These are phyloP conservation scores for Pseudoatta argentina DNA, from an alignment of 1,140 invertebrate species.

Conservation along the genomic window DNA sequence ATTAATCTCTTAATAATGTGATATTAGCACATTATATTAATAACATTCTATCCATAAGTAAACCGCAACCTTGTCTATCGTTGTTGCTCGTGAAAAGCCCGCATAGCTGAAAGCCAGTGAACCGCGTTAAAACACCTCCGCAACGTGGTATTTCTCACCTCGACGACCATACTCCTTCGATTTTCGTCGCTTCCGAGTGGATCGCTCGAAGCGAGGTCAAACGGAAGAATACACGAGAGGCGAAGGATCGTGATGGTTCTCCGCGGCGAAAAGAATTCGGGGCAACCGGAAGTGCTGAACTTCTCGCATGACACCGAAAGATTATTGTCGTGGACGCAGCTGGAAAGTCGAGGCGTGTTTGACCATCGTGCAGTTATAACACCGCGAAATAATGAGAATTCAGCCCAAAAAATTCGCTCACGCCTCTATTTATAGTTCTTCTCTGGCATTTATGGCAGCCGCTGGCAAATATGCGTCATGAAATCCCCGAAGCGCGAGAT, in stretches of 20 bases:
- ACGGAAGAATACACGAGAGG: slow-evolving; percentile 43
- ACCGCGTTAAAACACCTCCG: slow-evolving; percentile 55
- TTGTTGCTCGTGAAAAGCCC: slow-evolving; percentile 33
- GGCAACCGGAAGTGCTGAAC: slow-evolving; percentile 19
- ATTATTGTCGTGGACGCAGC: slow-evolving; percentile 61
- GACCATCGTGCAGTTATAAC: slow-evolving; percentile 25
- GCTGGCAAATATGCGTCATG: slow-evolving; percentile 66
- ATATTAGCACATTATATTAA: not conserved
- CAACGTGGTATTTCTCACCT: slow-evolving; percentile 57
- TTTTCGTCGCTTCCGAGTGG: slow-evolving; percentile 54
- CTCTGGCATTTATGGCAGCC: slow-evolving; percentile 66
- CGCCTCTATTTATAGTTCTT: slow-evolving; percentile 72
- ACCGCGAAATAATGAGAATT: slow-evolving; percentile 72
- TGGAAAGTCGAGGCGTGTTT: slow-evolving; percentile 39
- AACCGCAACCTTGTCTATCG: slow-evolving; percentile 2
- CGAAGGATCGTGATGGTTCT: slow-evolving; percentile 19
- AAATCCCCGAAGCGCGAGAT: slow-evolving; percentile 58
- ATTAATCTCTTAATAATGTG: not conserved
- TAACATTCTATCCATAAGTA: slow-evolving; percentile 25
- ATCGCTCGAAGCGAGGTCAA: slow-evolving; percentile 52
- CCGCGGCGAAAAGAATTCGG: not conserved
- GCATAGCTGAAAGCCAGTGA: slow-evolving; percentile 45
- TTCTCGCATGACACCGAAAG: slow-evolving; percentile 50
- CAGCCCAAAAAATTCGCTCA: slow-evolving; percentile 47
- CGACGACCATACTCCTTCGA: slow-evolving; percentile 33